Conservation (phyloP, 92 coral and sea anemone genomes). For the Epizoanthus illoricatus region DNA sequence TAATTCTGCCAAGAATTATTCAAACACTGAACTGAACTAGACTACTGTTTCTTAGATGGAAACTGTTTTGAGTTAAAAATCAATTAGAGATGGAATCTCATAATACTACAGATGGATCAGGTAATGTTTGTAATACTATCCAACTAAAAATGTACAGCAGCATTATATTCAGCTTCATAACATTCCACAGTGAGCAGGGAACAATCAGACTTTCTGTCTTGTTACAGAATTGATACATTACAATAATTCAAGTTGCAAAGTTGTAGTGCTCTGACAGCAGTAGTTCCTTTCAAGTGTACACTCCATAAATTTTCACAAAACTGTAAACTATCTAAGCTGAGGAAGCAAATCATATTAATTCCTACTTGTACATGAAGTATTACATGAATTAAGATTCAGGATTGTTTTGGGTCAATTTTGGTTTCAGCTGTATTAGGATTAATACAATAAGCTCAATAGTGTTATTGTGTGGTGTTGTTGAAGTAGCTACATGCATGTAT, state of each 20-base stretch:
- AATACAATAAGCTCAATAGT: background rate
- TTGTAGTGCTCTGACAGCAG: too few relatives aligned
- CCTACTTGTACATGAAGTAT: too few relatives aligned
- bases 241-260: background rate
- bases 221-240: background rate
- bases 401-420: background rate
- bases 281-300: too few relatives aligned
- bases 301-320: too few relatives aligned
- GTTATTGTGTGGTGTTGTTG: background rate
- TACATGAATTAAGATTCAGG: too few relatives aligned
- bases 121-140: background rate
- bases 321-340: too few relatives aligned
- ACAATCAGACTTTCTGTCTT: background rate
- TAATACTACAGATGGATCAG: slow-evolving; percentile 16
- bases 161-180: background rate
- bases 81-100: background rate
- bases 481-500: background rate
- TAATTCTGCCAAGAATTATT: background rate
- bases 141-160: too few relatives aligned
- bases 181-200: background rate
- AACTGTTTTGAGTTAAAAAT: slow-evolving; percentile 9
- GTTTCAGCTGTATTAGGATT: background rate
- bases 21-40: slow-evolving; percentile 9
- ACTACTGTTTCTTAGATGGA: background rate
- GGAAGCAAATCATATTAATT: too few relatives aligned